Base-by-base conservation (phyloP, 2,888 invertebrate genomes). In the Coelopa pilipes region DNA sequence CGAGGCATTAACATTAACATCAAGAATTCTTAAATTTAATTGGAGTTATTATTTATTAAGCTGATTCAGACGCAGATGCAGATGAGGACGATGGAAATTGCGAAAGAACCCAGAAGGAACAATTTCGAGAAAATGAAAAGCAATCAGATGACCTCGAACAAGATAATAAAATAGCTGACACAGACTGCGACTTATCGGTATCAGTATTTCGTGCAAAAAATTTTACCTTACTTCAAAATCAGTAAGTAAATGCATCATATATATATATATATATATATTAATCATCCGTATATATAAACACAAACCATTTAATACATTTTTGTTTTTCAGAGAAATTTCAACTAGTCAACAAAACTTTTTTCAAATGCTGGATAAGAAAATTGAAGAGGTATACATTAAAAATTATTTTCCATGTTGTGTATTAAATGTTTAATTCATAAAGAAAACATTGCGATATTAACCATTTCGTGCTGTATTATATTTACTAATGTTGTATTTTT, bases 331-430 rank as follows among this genome's bases (percentile, higher is more conserved):
- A 87, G 95, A 95, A 90, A 92, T 95, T 86, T 96, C 96, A 76
- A 91, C 92, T 78, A 96, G 96, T 86, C 96, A 96, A 88, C 91
- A 94, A 85, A 95, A 96, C 86, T 97, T 97, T 89, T 97, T 97
- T 90, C 94, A 92, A 87, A 95, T 96, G 94, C 90, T 96, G 81
- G 96, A 96, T 86, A 95, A 95, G 82, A 96, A 95, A 89, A 96
- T 96, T 84, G 94, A 95, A 88, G 93, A 92, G 89, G 96, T 96
- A 89, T 72, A 10, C 13, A 55, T 45, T 19, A 13, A 49, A 49
- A 49, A 49, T 10, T 11, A 49, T 49, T 49, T 49, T 49, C 49
- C 49, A 13, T 49, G n/a, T n/a, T n/a, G n/a, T n/a, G n/a, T n/a
- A n/a, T n/a, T n/a, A n/a, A n/a, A n/a, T n/a, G n/a, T n/a, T n/a